Evolutionary conservation across 2,113 vertebrate species (phyloP).

Genomic region (Chascanopsetta lugubris): DNA sequence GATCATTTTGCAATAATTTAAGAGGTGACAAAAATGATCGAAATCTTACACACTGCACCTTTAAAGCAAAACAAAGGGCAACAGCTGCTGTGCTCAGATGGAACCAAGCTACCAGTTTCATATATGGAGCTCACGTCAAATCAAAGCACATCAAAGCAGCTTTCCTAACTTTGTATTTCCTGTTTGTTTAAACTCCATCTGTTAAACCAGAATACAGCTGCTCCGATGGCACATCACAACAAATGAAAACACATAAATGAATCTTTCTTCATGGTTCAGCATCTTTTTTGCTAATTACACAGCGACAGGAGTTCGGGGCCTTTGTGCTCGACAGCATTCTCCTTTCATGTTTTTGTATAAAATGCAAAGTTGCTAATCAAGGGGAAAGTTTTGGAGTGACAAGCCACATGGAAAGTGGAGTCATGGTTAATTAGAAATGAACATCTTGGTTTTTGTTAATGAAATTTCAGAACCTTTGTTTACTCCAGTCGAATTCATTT

Average conservation of each 20-base stretch:
- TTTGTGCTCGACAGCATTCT: neutral
- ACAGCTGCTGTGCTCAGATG: too few species aligned
- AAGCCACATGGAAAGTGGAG: neutral
- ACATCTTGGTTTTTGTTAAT: neutral
- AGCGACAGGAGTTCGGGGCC: neutral
- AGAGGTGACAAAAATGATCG: too few species aligned
- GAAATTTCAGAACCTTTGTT: neutral
- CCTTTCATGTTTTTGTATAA: neutral
- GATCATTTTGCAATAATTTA: too few species aligned
- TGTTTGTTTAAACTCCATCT: conserved; percentile 17
- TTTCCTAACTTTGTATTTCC: neutral
- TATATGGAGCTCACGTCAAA: neutral
- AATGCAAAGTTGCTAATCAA: neutral
- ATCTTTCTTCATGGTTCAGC: neutral
- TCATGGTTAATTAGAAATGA: neutral
- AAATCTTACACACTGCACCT: too few species aligned
- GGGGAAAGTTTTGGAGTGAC: neutral
- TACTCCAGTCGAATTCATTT: neutral
- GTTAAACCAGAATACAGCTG: neutral
- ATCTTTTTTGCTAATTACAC: neutral
- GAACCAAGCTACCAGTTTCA: too few species aligned
- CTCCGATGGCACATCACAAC: too few species aligned
- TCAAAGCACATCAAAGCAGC: neutral
- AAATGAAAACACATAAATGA: too few species aligned
- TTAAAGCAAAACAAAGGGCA: too few species aligned